Evolutionary conservation across 2,113 vertebrate species (phyloP).

Genomic region (Desmodus rotundus): DNA sequence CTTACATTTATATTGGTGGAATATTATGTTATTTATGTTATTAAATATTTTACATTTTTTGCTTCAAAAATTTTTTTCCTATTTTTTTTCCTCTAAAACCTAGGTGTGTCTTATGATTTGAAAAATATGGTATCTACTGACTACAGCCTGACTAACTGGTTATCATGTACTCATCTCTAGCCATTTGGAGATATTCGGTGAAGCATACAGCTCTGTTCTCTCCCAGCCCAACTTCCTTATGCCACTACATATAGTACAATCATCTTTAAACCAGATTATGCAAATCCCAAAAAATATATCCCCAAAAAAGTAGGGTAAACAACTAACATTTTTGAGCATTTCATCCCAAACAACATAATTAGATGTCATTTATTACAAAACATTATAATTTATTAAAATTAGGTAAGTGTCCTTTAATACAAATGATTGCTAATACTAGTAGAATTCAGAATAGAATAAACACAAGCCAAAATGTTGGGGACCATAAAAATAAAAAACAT

Average conservation of each 20-base stretch:
- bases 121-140: too few species aligned
- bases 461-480: not conserved
- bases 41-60: too few species aligned
- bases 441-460: not conserved
- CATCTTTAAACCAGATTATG: not conserved
- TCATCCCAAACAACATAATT: not conserved
- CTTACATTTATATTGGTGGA: too few species aligned
- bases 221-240: not conserved
- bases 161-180: not conserved
- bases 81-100: too few species aligned
- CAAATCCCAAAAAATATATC: not conserved
- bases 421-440: not conserved
- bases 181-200: not conserved
- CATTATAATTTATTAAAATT: not conserved
- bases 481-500: not conserved
- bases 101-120: too few species aligned
- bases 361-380: not conserved
- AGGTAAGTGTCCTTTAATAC: not conserved
- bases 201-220: not conserved
- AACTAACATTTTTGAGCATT: not conserved
- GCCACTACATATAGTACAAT: not conserved
- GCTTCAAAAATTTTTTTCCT: too few species aligned
- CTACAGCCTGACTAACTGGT: not conserved
- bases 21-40: too few species aligned
- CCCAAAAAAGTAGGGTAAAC: not conserved